Evolutionary conservation across 2,888 invertebrate genomes (phyloP), one percentile per base, ranked within the genome.

Genomic region (Pterobdella sp.): DNA sequence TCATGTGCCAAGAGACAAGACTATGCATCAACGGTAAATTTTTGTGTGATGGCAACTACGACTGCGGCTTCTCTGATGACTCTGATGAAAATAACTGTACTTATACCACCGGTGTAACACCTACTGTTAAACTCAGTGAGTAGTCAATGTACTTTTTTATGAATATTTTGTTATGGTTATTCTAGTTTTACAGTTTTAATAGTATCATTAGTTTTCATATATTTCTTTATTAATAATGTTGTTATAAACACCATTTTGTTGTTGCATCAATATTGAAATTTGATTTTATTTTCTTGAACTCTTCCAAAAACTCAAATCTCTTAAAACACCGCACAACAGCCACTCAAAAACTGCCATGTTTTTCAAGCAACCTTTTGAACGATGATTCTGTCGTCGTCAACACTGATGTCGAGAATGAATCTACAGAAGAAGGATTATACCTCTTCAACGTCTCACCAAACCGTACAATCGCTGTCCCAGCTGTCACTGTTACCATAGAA

Each of bases 31-130:
- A 34, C 1, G 1, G 1, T 35, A 10, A 22, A 1, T 63, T 71
- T 36, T n/a, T 42, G 31, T 71, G 71, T 32, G 71, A 71, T 37
- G 71, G 71, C 18, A 60, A 56, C 34, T 63, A 35, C n/a, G 71
- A 71, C 31, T 71, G 71, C n/a, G 63, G 71, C 29, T 34, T 0
- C 56, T 60, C 60, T 29, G 71, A 71, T 31, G 22, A 26, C 35
- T 71, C 71, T 22, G 71, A 71, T 37, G 71, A 71, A n/a, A 26
- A 29, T 3, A 36, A 56, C n/a, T 71, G 71, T 31, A 3, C 26
- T 22, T 22, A 3, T 3, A 14, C n/a, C 34, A 52, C 69, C 49
- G 52, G 14, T 42, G 26, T 52, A 26, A 32, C 69, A n/a, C 31
- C 18, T 14, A 14, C 69, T 22, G 42, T 29, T 29, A 3, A 22